Evolutionary conservation across 2,113 vertebrate species (phyloP), one percentile per base, ranked within the genome.

Genomic region (Leptosomus discolor): DNA sequence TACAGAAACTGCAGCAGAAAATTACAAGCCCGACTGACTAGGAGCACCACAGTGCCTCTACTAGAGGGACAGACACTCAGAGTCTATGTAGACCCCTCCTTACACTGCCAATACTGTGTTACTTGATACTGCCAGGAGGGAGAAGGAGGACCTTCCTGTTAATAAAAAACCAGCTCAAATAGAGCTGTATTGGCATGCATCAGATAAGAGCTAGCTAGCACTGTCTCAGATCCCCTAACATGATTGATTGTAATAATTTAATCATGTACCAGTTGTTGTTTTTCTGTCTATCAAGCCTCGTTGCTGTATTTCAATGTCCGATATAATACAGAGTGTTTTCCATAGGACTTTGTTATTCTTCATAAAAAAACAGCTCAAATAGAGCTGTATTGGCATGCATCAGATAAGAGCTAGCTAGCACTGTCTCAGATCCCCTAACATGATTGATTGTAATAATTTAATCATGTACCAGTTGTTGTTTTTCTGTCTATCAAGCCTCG

Each of bases 201-300:
- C 74, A 82, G 53, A 10, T 76, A 68, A 84, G 30, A 82, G 41
- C 36, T 36, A 60, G 32, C 10, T 61, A 76, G 32, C 36, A 69
- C 54, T 56, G 27, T 69, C 61, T 94, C 57, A 45, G 48, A 89
- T 56, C 12, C 56, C 37, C 58, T 87, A 60, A 54, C 32, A 51
- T 51, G 84, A 94, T 86, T 82, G 50, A 94, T 30, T 58, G 37
- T 18, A 92, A 75, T 88, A 92, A 91, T 92, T 92, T 73, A 94
- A 88, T 80, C 50, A 80, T 80, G 63, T 85, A 60, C 73, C 41
- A 74, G 61, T 82, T 79, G 30, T 45, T 88, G 46, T 15, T 82
- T 85, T 83, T 82, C 81, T 88, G 67, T 54, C 79, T 61, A 41
- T 95, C 91, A 97, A 91, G 32, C 4, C 45, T 71, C 54, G 21